Evolutionary conservation across 2,888 invertebrate species (phyloP).

Genomic region (Aporophyla lueneburgensis): DNA sequence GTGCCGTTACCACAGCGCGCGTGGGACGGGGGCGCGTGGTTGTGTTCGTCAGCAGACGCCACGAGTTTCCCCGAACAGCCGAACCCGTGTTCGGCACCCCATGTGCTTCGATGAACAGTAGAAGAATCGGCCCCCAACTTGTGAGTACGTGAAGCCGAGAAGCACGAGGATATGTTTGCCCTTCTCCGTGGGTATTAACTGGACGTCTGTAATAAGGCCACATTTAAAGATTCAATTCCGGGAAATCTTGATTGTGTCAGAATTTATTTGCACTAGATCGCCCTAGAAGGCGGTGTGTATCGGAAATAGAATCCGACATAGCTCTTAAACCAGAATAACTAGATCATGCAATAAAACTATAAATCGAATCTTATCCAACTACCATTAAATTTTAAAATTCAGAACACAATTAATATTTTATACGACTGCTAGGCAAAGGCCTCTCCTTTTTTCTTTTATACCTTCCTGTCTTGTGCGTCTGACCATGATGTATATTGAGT

Average conservation of each 20-base stretch:
- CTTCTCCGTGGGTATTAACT: slow-evolving; percentile 89
- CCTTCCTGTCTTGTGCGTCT: too few species aligned
- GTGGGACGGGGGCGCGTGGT: slow-evolving; percentile 87
- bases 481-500: too few species aligned
- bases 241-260: background rate
- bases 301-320: slow-evolving; percentile 16
- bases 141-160: slow-evolving; percentile 87
- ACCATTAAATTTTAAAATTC: too few species aligned
- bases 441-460: too few species aligned
- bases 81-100: slow-evolving; percentile 86
- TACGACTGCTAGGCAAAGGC: too few species aligned
- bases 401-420: too few species aligned
- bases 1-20: slow-evolving; percentile 89
- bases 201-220: slow-evolving; percentile 83
- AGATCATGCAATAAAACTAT: slow-evolving; percentile 9
- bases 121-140: slow-evolving; percentile 89
- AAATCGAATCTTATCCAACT: too few species aligned
- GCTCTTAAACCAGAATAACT: slow-evolving; percentile 12
- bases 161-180: slow-evolving; percentile 89
- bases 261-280: slow-evolving; percentile 5
- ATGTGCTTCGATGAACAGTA: slow-evolving; percentile 89
- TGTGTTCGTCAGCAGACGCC: slow-evolving; percentile 85
- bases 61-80: slow-evolving; percentile 84
- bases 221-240: slow-evolving; percentile 64
- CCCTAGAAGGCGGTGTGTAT: background rate